Percentiles rank a stretch among this genome's conserved stretches.
Evolutionary conservation across 2,797 vertebrate species (phyloP).

Genomic region (Aldrovandia affinis): DNA sequence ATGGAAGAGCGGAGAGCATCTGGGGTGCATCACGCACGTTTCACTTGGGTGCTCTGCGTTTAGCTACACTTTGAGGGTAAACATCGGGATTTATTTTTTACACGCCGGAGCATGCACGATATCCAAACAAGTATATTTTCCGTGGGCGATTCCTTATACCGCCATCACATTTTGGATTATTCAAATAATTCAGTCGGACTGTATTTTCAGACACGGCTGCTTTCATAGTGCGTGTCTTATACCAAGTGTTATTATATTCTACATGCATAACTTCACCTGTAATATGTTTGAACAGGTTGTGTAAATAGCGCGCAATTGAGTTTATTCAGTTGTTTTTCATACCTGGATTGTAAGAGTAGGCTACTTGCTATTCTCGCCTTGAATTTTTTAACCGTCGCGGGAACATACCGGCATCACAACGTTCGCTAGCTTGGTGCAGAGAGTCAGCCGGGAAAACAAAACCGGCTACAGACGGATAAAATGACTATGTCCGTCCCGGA

Average conservation of each 20-base stretch:
- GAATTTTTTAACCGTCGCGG: background rate
- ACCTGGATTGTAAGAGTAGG: background rate
- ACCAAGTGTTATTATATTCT: background rate
- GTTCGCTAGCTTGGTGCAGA: background rate
- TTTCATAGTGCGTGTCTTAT: background rate
- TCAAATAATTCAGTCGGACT: background rate
- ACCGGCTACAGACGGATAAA: constrained; percentile 48
- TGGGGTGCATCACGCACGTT: background rate
- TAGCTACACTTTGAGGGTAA: background rate
- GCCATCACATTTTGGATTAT: background rate
- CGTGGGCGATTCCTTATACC: background rate
- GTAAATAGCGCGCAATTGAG: background rate
- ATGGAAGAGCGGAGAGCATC: constrained; percentile 12
- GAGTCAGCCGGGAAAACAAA: background rate
- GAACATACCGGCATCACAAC: background rate
- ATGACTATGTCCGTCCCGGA: constrained; percentile 82
- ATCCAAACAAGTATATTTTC: background rate
- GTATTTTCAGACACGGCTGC: background rate
- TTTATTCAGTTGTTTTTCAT: background rate
- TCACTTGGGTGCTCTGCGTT: background rate
- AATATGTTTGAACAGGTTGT: background rate
- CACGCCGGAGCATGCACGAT: background rate
- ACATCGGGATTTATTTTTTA: background rate
- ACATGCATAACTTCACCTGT: background rate
- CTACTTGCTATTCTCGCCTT: background rate